phyloP scores from a whole-genome alignment of 1,140 invertebrate genomes.

The Planococcus citri region DNA sequence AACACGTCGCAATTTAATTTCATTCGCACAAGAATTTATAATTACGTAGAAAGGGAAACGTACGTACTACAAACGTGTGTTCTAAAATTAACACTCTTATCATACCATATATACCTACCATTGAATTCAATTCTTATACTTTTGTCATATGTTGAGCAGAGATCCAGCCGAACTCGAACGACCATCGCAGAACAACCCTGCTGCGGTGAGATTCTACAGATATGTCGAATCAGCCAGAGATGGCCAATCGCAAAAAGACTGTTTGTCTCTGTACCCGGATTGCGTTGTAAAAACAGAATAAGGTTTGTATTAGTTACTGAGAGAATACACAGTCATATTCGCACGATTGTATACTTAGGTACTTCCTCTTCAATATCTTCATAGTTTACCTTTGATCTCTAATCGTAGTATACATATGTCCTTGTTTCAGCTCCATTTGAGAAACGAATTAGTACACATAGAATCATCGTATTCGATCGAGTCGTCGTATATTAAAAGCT shows the following conservation, averaged over 20 bases:
- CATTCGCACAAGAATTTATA: neutral
- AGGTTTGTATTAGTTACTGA: neutral
- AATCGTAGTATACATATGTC: too few species aligned
- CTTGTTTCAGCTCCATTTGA: too few species aligned
- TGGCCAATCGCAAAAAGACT: conserved; percentile 66
- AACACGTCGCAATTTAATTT: too few species aligned
- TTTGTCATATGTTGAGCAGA: conserved; percentile 46
- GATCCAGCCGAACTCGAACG: conserved; percentile 56
- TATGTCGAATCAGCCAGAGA: conserved; percentile 66
- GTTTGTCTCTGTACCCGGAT: conserved; percentile 48
- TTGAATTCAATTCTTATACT: neutral
- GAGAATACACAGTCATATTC: too few species aligned
- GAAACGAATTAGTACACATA: too few species aligned
- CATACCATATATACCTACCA: too few species aligned
- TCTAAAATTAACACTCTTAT: too few species aligned
- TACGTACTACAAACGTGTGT: neutral
- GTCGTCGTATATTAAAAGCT: too few species aligned
- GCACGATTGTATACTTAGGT: too few species aligned
- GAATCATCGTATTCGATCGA: too few species aligned
- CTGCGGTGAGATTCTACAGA: conserved; percentile 59
- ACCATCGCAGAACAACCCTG: conserved; percentile 47
- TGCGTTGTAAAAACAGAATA: conserved; percentile 46
- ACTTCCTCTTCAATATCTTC: too few species aligned
- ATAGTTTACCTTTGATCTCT: too few species aligned
- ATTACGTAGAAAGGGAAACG: neutral